Evolutionary conservation across 2,888 invertebrate species (phyloP), one percentile per base, ranked within the genome.

Genomic region (Eumerus sabulonum): DNA sequence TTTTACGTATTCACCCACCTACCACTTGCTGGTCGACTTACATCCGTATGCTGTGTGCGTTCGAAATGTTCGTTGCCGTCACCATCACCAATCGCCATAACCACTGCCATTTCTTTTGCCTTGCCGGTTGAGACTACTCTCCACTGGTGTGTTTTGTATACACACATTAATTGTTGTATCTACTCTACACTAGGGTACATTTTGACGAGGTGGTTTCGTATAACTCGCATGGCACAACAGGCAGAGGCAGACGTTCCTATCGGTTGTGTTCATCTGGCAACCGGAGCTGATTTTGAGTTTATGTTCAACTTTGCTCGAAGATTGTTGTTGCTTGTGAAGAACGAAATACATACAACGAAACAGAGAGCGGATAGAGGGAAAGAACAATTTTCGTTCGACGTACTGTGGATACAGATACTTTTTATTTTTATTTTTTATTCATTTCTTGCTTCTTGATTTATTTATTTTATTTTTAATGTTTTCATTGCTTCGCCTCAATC

Each of bases 251-350:
- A 74, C 79, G 60, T 74, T 19, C 68, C 68, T 79, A 79, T 79
- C 74, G 79, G 79, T 70, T 79, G 79, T 74, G 59, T 79, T 79
- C 79, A 79, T 79, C 79, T 74, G 68, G 59, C 63, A 79, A 66
- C 68, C 79, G 79, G 68, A 79, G 79, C 74, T 79, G 74, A 64
- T 64, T 79, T 74, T 74, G 79, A 79, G 79, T 79, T 79, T 79
- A 54, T 74, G 79, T 79, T 79, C 74, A 79, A 74, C 79, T 79
- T 74, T 79, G 79, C 38, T 11, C 74, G 74, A 60, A 74, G 79
- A 79, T 70, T 70, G 79, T 73, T 76, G 67, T 68, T 74, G 73
- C 63, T 74, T 74, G 79, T 79, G 64, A 27, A 27, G 27, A 60
- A 64, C 68, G 63, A 79, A 73, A 74, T 67, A 64, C 70, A 36